Evolutionary conservation across 2,888 invertebrate genomes (phyloP).

Genomic region (Aricia artaxerxes): DNA sequence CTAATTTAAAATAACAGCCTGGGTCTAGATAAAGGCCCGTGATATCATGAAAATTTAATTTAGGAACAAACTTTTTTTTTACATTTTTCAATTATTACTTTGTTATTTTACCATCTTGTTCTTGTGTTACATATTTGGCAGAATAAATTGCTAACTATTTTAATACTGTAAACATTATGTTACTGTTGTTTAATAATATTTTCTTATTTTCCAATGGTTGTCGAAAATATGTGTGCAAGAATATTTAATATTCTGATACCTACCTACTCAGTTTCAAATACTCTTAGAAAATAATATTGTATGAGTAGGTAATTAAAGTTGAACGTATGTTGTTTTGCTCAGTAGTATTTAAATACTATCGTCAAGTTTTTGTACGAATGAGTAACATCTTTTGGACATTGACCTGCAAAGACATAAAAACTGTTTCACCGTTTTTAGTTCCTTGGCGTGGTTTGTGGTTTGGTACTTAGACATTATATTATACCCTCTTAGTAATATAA

Average conservation of each 20-base stretch:
- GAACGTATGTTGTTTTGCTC: not conserved
- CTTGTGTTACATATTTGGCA: too few species aligned
- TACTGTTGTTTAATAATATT: too few species aligned
- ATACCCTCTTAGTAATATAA: not conserved
- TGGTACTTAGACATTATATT: not conserved
- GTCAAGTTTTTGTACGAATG: not conserved
- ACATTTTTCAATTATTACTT: too few species aligned
- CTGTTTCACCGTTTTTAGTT: not conserved
- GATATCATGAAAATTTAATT: not conserved
- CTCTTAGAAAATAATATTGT: not conserved
- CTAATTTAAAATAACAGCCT: slow-evolving; percentile 15
- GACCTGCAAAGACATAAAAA: not conserved
- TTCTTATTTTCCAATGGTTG: too few species aligned
- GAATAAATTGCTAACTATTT: too few species aligned
- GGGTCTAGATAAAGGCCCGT: not conserved
- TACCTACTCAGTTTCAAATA: not conserved
- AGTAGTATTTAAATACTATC: not conserved
- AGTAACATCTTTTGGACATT: not conserved
- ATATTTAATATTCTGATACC: too few species aligned
- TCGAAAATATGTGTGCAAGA: too few species aligned
- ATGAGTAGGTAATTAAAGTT: not conserved
- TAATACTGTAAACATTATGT: too few species aligned
- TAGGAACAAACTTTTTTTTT: not conserved
- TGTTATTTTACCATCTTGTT: too few species aligned
- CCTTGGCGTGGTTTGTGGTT: not conserved